A percentile compares a stretch with the other conserved stretches of the same genome.
These are phyloP conservation scores for Euphonia xanthogaster DNA, from an alignment of 2,797 vertebrate genomes.

Conservation along the genomic window DNA sequence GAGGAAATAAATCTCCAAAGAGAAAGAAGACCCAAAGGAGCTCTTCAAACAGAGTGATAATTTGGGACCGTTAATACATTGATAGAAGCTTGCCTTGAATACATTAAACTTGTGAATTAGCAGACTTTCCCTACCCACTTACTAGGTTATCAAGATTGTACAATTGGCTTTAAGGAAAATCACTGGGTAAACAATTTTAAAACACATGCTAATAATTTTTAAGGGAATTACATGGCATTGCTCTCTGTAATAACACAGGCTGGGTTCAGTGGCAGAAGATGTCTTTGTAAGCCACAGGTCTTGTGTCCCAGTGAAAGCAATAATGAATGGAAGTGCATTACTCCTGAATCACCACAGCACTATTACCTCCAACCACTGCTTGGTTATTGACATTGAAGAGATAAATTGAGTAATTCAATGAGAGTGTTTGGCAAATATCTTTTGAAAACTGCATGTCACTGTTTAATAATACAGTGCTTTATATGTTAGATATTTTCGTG, in stretches of 20 bases:
- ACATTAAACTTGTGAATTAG: slow-evolving; percentile 9
- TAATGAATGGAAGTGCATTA: background rate
- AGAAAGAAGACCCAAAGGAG: background rate
- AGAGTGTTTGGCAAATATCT: background rate
- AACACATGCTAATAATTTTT: background rate
- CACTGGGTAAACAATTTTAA: background rate
- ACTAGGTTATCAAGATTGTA: background rate
- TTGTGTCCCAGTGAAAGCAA: background rate
- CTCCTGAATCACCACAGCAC: background rate
- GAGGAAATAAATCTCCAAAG: background rate
- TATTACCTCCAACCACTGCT: background rate
- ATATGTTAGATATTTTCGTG: background rate
- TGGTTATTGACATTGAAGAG: background rate
- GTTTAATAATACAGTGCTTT: background rate
- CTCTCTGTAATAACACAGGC: background rate
- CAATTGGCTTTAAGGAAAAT: background rate
- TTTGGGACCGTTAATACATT: background rate
- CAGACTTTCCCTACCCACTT: background rate
- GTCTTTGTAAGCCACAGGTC: background rate
- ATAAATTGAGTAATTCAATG: background rate
- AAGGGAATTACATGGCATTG: background rate
- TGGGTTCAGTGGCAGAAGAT: background rate
- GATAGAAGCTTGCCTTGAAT: background rate
- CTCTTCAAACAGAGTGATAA: background rate
- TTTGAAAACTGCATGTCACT: background rate